phyloP scores from a whole-genome alignment of 30 jellyfish, hydroid and myxozoan genomes.

The Aurelia aurita complex sp. Pacific region DNA sequence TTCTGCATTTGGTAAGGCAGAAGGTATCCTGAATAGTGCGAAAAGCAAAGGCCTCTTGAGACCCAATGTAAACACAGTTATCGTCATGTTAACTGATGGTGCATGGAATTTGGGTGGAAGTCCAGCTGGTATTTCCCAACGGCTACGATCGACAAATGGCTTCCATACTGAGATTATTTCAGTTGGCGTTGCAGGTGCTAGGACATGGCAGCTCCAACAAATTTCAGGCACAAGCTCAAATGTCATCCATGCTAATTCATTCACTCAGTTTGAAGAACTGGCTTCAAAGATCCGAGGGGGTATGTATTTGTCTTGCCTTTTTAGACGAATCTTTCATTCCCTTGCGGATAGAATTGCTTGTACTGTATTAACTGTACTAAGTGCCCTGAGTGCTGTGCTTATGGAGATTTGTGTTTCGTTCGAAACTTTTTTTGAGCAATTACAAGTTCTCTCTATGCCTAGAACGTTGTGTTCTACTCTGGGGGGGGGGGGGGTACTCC shows the following conservation, averaged over 20 bases:
- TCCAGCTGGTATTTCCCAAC: constrained; percentile 63
- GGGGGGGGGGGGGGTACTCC: no score
- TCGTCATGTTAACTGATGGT: constrained; percentile 93
- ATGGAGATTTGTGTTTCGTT: no score
- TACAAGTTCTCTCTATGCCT: no score
- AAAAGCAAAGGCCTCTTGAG: constrained; percentile 39
- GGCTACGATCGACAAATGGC: constrained; percentile 40
- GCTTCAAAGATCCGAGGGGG: constrained; percentile 98
- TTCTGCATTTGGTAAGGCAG: constrained; percentile 74
- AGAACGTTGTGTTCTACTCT: no score
- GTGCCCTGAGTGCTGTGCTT: no score
- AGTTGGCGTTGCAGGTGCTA: constrained; percentile 85
- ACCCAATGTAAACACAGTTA: constrained; percentile 82
- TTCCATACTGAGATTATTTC: constrained; percentile 79
- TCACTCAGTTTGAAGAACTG: constrained; percentile 78
- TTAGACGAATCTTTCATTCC: no score
- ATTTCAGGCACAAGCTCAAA: constrained; percentile 73
- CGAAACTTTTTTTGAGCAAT: no score
- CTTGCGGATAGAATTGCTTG: no score
- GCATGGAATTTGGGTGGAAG: constrained; percentile 90
- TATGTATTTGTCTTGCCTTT: neutral
- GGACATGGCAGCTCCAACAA: constrained; percentile 41
- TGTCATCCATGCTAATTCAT: constrained; percentile 69
- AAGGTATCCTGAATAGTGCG: constrained; percentile 60
- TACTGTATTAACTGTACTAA: no score